Percentiles rank a stretch among this genome's conserved stretches.
These are phyloP conservation scores for Tarsius wallacei DNA, from an alignment of 2,797 vertebrate genomes.

Conservation along the genomic window DNA sequence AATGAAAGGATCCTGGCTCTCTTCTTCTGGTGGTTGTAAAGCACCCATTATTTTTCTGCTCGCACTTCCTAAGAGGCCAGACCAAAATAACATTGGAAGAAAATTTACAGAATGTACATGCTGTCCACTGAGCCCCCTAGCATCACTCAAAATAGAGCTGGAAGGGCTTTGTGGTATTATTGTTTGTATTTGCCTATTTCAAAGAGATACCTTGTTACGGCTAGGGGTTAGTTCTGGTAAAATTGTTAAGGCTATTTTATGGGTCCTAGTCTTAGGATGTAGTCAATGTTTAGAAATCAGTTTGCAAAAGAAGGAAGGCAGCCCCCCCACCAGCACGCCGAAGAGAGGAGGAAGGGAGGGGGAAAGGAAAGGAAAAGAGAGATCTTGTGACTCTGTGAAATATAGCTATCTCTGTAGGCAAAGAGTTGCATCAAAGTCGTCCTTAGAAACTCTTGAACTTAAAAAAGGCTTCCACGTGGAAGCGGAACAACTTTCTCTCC, in stretches of 20 bases:
- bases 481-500: constrained; percentile 27
- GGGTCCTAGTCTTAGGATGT: neutral
- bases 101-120: neutral
- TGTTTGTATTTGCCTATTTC: neutral
- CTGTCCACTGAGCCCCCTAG: neutral
- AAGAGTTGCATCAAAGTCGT: neutral
- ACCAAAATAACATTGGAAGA: neutral
- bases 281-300: constrained; percentile 6
- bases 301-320: neutral
- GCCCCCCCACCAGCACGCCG: too few relatives aligned
- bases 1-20: constrained; percentile 29
- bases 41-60: neutral
- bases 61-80: neutral
- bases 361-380: neutral
- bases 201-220: neutral
- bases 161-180: neutral
- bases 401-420: neutral
- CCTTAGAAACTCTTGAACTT: constrained; percentile 14
- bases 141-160: neutral
- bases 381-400: neutral
- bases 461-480: neutral
- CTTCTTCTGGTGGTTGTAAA: neutral
- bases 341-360: accelerated
- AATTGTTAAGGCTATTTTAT: neutral
- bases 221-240: neutral